phyloP scores from a whole-genome alignment of 1,140 invertebrate genomes.

The Leptinotarsa defecta region DNA sequence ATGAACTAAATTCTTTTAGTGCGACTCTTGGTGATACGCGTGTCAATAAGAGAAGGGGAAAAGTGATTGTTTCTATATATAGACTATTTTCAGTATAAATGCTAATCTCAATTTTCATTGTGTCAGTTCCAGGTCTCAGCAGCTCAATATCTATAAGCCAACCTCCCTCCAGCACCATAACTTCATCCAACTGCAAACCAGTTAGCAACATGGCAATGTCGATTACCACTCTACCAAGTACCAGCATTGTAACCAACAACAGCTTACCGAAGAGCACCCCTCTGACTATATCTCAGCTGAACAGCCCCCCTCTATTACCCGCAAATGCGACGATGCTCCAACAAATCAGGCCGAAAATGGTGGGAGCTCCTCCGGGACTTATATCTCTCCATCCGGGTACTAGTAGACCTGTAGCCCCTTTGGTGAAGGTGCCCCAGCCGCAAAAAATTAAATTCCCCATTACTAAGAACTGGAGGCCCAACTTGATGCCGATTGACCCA shows the following conservation, averaged over 20 bases:
- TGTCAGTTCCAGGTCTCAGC: too few relatives aligned
- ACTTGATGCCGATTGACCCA: slow-evolving; percentile 67
- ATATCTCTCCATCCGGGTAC: slow-evolving; percentile 53
- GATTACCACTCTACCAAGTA: slow-evolving; percentile 13
- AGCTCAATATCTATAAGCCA: not conserved
- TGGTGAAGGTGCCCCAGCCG: slow-evolving; percentile 47
- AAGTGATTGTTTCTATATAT: too few relatives aligned
- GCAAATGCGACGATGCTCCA: slow-evolving; percentile 22
- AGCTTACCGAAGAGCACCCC: slow-evolving; percentile 46
- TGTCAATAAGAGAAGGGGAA: too few relatives aligned
- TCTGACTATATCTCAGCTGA: slow-evolving; percentile 53
- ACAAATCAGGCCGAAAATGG: slow-evolving; percentile 34
- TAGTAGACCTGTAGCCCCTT: slow-evolving; percentile 39
- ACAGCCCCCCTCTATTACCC: slow-evolving; percentile 41
- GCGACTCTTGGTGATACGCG: too few relatives aligned
- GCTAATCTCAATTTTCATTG: too few relatives aligned
- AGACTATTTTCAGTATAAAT: too few relatives aligned
- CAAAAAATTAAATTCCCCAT: slow-evolving; percentile 59
- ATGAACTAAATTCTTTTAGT: too few relatives aligned
- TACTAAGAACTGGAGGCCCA: slow-evolving; percentile 68
- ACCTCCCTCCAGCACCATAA: not conserved
- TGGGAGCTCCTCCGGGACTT: slow-evolving; percentile 48
- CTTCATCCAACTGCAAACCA: slow-evolving; percentile 11
- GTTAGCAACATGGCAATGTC: slow-evolving; percentile 21
- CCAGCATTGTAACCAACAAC: not conserved